These are phyloP conservation scores for Eolophus roseicapilla DNA, from an alignment of 2,113 vertebrate species.

Conservation along the genomic window DNA sequence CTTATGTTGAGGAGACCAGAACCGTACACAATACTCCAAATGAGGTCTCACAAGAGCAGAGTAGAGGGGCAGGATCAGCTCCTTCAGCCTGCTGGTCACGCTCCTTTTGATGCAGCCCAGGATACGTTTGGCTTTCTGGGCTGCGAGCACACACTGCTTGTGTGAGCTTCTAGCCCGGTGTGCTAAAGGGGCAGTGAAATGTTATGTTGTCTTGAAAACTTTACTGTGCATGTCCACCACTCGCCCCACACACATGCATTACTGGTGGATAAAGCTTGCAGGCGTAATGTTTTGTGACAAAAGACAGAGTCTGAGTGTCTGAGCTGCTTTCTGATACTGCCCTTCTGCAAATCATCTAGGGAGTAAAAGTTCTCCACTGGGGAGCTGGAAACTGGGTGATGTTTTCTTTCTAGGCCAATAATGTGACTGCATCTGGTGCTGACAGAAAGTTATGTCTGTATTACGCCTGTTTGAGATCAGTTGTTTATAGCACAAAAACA, in stretches of 20 bases:
- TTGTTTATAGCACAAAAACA: neutral
- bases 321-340: neutral
- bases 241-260: neutral
- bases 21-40: too few relatives aligned
- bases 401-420: neutral
- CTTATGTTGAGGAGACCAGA: too few relatives aligned
- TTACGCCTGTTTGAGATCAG: neutral
- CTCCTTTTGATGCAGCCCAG: too few relatives aligned
- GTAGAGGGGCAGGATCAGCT: too few relatives aligned
- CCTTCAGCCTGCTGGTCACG: too few relatives aligned
- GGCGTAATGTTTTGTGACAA: neutral
- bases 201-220: neutral
- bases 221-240: neutral
- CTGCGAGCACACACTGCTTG: too few relatives aligned
- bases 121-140: too few relatives aligned
- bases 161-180: neutral
- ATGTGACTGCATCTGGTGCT: neutral
- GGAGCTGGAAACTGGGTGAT: neutral
- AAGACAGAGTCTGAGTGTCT: neutral
- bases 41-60: too few relatives aligned
- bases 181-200: neutral
- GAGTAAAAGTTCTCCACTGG: neutral
- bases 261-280: neutral
- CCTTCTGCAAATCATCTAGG: neutral
- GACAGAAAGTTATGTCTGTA: neutral